phyloP scores from a whole-genome alignment of 92 coral and sea anemone species.

The Epizoanthus scotinus region DNA sequence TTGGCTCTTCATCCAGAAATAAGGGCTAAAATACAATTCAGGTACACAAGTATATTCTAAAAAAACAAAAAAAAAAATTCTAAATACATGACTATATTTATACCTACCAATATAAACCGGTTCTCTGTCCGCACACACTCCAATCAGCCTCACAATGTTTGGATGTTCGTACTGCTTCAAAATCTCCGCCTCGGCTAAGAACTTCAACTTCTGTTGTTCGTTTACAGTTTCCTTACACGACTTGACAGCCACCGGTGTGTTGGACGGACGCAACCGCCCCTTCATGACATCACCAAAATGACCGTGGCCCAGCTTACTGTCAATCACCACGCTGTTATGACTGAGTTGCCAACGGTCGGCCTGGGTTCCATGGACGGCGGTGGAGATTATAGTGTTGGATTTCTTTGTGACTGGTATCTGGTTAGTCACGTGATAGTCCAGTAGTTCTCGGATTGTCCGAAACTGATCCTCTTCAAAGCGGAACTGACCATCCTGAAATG shows the following conservation, averaged over 20 bases:
- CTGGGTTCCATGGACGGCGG: constrained; percentile 54
- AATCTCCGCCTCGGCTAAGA: constrained; percentile 93
- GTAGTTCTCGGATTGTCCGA: constrained; percentile 76
- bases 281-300: constrained; percentile 99
- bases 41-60: no score
- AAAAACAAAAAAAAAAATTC: no score
- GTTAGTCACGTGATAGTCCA: constrained; percentile 75
- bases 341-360: constrained; percentile 73
- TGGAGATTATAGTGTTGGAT: constrained; percentile 69
- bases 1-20: no score
- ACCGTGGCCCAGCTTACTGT: constrained; percentile 82
- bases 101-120: constrained; percentile 91
- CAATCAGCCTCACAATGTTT: constrained; percentile 89
- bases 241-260: constrained; percentile 85
- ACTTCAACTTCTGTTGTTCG: constrained; percentile 72
- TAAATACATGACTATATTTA: no score
- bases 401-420: constrained; percentile 81
- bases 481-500: constrained; percentile 61
- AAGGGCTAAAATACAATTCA: no score
- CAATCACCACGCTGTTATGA: constrained; percentile 62
- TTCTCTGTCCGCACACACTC: constrained; percentile 88
- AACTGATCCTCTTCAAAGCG: constrained; percentile 91
- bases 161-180: constrained; percentile 95
- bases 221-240: constrained; percentile 84
- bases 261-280: constrained; percentile 68